A percentile compares a stretch with the other conserved stretches of the same genome.
Evolutionary conservation across 1,140 invertebrate genomes (phyloP).

Genomic region (Drosophila grimshawi): DNA sequence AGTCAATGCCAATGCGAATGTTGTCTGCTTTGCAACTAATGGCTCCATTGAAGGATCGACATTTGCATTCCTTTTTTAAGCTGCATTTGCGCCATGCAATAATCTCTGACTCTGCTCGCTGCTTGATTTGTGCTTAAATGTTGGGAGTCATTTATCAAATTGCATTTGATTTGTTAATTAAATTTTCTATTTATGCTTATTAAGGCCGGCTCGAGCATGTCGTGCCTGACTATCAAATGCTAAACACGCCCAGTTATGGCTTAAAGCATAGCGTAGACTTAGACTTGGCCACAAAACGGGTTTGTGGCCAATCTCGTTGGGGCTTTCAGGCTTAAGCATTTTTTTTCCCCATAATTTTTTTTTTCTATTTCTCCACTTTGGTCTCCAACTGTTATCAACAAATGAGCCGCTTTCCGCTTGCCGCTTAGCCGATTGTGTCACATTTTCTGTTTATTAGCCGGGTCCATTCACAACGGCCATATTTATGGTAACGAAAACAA

Average conservation of each 20-base stretch:
- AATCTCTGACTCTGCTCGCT: not conserved
- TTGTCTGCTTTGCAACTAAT: constrained; percentile 18
- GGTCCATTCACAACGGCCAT: constrained; percentile 29
- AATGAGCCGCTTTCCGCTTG: constrained; percentile 61
- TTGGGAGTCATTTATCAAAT: constrained; percentile 74
- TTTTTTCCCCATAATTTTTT: not conserved
- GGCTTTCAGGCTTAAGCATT: constrained; percentile 7
- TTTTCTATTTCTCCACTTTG: constrained; percentile 4
- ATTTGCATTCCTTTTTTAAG: constrained; percentile 37
- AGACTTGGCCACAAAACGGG: constrained; percentile 36
- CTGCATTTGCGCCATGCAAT: constrained; percentile 26
- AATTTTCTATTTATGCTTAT: constrained; percentile 78
- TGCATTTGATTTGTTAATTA: constrained; percentile 82
- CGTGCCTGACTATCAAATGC: constrained; percentile 51
- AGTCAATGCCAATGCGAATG: not conserved
- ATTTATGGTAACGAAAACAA: constrained; percentile 68
- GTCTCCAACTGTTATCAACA: constrained; percentile 73
- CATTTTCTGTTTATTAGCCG: constrained; percentile 67
- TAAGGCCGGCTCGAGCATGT: constrained; percentile 48
- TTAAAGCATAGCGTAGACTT: not conserved
- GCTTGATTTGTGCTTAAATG: constrained; percentile 9
- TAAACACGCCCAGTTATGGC: constrained; percentile 63
- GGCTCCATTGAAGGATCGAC: constrained; percentile 20
- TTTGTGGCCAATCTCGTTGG: constrained; percentile 47
- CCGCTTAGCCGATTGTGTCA: constrained; percentile 65